These are phyloP conservation scores for Rhynchophorus ferrugineus DNA, from an alignment of 1,140 invertebrate species.

Conservation along the genomic window DNA sequence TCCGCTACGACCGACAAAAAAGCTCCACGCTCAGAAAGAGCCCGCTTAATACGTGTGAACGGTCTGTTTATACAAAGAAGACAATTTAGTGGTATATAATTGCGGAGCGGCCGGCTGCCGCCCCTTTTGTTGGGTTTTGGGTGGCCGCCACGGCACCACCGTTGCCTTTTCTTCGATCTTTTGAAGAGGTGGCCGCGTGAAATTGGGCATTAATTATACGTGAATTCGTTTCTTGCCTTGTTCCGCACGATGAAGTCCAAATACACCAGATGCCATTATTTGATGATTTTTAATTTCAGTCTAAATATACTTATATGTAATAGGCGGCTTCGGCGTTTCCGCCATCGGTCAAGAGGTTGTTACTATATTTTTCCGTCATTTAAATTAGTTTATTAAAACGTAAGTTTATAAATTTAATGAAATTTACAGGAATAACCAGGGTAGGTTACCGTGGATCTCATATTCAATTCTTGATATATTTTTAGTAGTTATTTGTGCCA, in stretches of 20 bases:
- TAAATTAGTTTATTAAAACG: too few species aligned
- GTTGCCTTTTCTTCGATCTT: conserved; percentile 5
- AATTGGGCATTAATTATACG: conserved; percentile 26
- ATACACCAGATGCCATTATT: conserved; percentile 15
- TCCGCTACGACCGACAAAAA: not conserved
- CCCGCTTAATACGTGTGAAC: conserved; percentile 17
- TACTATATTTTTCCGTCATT: too few species aligned
- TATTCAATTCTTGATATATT: too few species aligned
- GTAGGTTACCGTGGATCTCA: too few species aligned
- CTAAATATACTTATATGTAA: not conserved
- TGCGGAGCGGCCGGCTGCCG: conserved; percentile 8
- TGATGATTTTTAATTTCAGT: conserved; percentile 9
- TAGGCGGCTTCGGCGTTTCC: not conserved
- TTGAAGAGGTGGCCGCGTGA: conserved; percentile 20
- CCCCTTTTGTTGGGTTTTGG: conserved; percentile 25
- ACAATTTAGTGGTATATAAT: conserved; percentile 15
- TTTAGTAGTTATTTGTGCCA: too few species aligned
- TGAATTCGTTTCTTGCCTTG: conserved; percentile 18
- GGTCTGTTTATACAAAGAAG: conserved; percentile 18
- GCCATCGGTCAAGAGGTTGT: not conserved
- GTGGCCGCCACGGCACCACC: conserved; percentile 15
- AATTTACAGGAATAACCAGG: too few species aligned
- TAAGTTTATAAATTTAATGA: too few species aligned
- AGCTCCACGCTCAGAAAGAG: not conserved
- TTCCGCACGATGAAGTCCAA: conserved; percentile 11